phyloP scores from a whole-genome alignment of 2,113 vertebrate genomes.

The Erpornis zantholeuca region DNA sequence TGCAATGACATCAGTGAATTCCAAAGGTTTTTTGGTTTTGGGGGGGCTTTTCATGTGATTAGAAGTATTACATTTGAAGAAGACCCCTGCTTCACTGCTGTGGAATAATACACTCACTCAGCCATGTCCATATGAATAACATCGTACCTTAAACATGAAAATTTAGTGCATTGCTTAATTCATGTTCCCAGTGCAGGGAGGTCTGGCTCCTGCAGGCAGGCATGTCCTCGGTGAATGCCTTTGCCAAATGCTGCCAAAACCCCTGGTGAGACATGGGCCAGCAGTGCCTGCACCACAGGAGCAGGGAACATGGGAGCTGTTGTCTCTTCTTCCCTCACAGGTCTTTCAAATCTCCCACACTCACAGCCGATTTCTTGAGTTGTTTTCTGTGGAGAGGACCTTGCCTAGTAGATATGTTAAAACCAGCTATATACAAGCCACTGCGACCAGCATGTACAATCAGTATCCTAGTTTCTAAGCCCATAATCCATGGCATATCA shows the following conservation, averaged over 20 bases:
- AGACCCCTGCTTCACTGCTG: neutral
- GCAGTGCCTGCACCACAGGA: neutral
- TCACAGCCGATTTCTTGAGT: neutral
- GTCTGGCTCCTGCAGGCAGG: rapidly evolving
- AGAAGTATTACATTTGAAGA: neutral
- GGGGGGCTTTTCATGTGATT: neutral
- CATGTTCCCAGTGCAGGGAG: rapidly evolving
- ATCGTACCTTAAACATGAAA: rapidly evolving
- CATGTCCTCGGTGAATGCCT: rapidly evolving
- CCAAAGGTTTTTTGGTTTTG: rapidly evolving
- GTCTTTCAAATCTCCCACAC: neutral
- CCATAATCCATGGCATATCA: neutral
- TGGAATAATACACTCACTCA: neutral
- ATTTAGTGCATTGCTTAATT: neutral
- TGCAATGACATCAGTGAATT: neutral
- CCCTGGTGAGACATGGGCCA: rapidly evolving
- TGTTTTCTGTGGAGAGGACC: neutral
- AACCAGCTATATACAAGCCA: neutral
- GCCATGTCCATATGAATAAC: neutral
- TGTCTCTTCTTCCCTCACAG: neutral
- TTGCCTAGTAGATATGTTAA: neutral
- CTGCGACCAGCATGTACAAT: neutral
- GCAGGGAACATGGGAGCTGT: no score
- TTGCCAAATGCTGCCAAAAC: rapidly evolving
- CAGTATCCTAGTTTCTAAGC: neutral